Evolutionary conservation across 2,888 invertebrate species (phyloP).

Genomic region (Theretra japonica): DNA sequence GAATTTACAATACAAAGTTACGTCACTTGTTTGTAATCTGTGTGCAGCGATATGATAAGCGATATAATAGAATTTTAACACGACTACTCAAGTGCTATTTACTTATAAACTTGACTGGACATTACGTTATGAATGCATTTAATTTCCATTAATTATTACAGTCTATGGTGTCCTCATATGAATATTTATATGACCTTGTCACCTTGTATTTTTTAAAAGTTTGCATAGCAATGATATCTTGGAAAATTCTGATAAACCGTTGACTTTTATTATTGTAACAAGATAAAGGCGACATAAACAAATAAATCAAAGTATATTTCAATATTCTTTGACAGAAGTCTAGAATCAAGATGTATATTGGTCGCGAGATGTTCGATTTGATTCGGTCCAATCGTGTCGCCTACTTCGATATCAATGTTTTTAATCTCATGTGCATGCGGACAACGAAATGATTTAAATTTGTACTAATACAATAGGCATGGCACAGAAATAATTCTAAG

Average conservation of each 20-base stretch:
- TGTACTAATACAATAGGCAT: too few relatives aligned
- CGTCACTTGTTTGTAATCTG: slow-evolving; percentile 15
- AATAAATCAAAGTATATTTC: background rate
- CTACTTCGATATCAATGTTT: too few relatives aligned
- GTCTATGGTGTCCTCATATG: background rate
- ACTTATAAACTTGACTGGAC: background rate
- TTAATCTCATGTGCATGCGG: too few relatives aligned
- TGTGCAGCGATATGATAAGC: slow-evolving; percentile 5
- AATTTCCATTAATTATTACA: background rate
- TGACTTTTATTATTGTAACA: slow-evolving; percentile 6
- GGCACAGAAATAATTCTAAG: too few relatives aligned
- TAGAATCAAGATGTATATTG: background rate
- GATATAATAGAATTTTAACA: background rate
- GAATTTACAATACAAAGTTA: slow-evolving; percentile 1
- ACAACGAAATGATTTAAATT: too few relatives aligned
- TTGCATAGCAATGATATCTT: background rate
- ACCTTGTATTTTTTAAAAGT: background rate
- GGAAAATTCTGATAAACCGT: background rate
- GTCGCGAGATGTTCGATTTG: background rate
- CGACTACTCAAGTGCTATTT: background rate
- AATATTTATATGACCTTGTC: background rate
- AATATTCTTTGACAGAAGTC: background rate
- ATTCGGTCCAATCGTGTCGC: background rate
- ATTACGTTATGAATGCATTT: background rate
- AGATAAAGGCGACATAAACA: background rate